These are phyloP conservation scores for Notodonta ziczac DNA, from an alignment of 2,888 invertebrate genomes.

Conservation along the genomic window DNA sequence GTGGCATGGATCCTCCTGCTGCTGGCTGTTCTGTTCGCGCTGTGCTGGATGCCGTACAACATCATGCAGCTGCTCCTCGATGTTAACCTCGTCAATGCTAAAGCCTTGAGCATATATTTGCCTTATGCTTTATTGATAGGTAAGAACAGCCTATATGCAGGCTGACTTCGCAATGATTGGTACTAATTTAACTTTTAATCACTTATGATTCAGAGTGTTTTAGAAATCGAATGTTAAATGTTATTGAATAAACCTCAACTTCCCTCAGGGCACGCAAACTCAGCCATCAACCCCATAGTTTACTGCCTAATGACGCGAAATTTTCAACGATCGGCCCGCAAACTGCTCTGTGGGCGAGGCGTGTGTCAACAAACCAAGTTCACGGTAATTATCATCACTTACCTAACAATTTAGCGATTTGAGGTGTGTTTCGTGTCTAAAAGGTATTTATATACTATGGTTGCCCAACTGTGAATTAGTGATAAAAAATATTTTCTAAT, in stretches of 20 bases:
- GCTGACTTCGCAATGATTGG: too few relatives aligned
- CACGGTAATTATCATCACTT: constrained; percentile 54
- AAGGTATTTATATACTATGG: too few relatives aligned
- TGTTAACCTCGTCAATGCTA: constrained; percentile 71
- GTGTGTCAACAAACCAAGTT: constrained; percentile 68
- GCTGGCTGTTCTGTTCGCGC: constrained; percentile 88
- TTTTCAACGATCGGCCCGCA: constrained; percentile 87
- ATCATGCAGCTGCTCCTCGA: constrained; percentile 88
- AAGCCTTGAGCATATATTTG: constrained; percentile 68
- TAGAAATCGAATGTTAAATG: too few relatives aligned
- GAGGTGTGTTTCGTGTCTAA: too few relatives aligned
- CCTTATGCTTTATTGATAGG: constrained; percentile 88
- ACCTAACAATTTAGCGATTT: not conserved
- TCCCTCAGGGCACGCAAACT: constrained; percentile 87
- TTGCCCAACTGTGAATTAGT: too few relatives aligned
- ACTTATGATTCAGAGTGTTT: not conserved
- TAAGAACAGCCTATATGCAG: constrained; percentile 33
- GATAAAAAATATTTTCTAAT: too few relatives aligned
- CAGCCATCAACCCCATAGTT: constrained; percentile 89
- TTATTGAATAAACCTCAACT: not conserved
- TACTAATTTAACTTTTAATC: not conserved
- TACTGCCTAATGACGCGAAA: constrained; percentile 91
- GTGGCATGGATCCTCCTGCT: constrained; percentile 90
- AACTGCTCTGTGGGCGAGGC: constrained; percentile 78
- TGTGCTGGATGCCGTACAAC: constrained; percentile 92